These are phyloP conservation scores for Drosophila arawakana DNA, from an alignment of 1,140 invertebrate species.

Conservation along the genomic window DNA sequence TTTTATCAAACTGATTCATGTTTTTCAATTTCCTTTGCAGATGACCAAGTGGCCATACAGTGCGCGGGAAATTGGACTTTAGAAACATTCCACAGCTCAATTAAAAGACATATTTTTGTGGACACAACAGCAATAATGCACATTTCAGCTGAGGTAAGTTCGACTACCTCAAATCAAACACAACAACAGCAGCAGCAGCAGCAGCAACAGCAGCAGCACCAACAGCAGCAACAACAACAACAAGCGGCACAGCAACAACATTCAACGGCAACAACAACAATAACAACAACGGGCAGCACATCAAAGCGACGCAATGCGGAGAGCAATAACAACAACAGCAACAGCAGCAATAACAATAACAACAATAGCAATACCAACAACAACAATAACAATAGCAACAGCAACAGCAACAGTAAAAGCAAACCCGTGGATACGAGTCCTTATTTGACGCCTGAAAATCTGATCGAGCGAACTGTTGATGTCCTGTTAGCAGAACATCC, in stretches of 20 bases:
- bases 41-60: slow-evolving; percentile 20
- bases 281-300: slow-evolving; percentile 65
- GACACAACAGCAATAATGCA: slow-evolving; percentile 86
- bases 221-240: slow-evolving; percentile 54
- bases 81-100: neutral
- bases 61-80: neutral
- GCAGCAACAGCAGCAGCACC: slow-evolving; percentile 80
- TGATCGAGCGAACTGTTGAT: slow-evolving; percentile 93
- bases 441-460: slow-evolving; percentile 90
- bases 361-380: slow-evolving; percentile 63
- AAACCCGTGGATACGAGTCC: slow-evolving; percentile 85
- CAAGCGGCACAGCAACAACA: slow-evolving; percentile 36
- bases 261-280: slow-evolving; percentile 50
- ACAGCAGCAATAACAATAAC: slow-evolving; percentile 46
- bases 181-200: slow-evolving; percentile 66
- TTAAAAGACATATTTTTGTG: slow-evolving; percentile 1
- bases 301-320: slow-evolving; percentile 67
- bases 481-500: slow-evolving; percentile 94
- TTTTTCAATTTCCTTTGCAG: slow-evolving; percentile 16
- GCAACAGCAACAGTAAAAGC: slow-evolving; percentile 58
- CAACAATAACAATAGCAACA: slow-evolving; percentile 61
- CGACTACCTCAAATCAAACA: slow-evolving; percentile 86
- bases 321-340: slow-evolving; percentile 52
- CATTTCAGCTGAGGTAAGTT: slow-evolving; percentile 89
- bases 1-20: neutral